Conservation (phyloP, 2,113 vertebrate species). For the Psettodes erumei region DNA sequence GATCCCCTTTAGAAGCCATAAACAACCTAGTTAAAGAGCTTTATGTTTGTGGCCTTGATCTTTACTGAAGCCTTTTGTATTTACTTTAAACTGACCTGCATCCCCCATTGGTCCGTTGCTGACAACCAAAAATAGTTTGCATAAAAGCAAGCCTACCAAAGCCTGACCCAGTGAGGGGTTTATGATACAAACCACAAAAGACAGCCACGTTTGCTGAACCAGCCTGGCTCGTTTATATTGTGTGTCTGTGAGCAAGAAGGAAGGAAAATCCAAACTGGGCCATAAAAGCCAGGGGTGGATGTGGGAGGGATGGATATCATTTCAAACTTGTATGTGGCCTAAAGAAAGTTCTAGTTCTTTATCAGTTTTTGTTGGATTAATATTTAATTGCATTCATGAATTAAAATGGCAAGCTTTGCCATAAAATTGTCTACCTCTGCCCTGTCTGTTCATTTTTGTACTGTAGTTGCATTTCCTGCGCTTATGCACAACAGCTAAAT, state of each 20-base stretch:
- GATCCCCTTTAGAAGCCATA: background rate
- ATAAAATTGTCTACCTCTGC: conserved; percentile 14
- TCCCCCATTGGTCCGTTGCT: conserved; percentile 2
- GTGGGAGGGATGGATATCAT: conserved; percentile 30
- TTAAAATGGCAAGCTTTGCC: conserved; percentile 63
- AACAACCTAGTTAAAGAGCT: conserved; percentile 23
- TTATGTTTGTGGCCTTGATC: conserved; percentile 45
- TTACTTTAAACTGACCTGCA: conserved; percentile 14
- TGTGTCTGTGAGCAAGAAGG: conserved; percentile 26
- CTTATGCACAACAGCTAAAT: conserved; percentile 25
- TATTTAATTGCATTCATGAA: conserved; percentile 65
- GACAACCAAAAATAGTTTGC: conserved; percentile 38
- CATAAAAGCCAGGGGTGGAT: conserved; percentile 30
- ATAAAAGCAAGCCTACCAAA: conserved; percentile 27
- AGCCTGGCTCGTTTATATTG: conserved; percentile 14
- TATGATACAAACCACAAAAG: conserved; percentile 43
- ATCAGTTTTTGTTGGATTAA: conserved; percentile 55
- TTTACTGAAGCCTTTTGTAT: conserved; percentile 46
- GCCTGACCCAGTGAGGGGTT: conserved; percentile 25
- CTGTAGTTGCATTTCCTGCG: conserved; percentile 1
- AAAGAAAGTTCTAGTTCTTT: conserved; percentile 45
- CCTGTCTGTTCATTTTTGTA: conserved; percentile 37
- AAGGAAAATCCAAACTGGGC: conserved; percentile 41
- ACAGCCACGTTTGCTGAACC: conserved; percentile 35
- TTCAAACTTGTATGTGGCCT: conserved; percentile 22